Evolutionary conservation across 2,797 vertebrate genomes (phyloP).

Genomic region (Xenops minutus): DNA sequence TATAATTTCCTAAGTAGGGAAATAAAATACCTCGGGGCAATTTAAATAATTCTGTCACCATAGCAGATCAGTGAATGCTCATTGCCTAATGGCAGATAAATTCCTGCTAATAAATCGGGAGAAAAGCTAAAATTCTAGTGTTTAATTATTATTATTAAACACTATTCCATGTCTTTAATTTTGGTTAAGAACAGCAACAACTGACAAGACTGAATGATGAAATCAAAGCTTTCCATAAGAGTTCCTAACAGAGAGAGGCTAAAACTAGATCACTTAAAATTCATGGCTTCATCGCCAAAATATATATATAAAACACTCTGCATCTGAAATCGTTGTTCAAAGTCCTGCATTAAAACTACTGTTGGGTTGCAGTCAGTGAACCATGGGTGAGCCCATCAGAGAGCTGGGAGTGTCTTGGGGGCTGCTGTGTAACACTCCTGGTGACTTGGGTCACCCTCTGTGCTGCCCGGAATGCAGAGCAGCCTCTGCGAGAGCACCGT

Average conservation of each 20-base stretch:
- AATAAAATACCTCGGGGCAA: not conserved
- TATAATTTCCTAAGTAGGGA: not conserved
- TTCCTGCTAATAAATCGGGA: not conserved
- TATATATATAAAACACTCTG: not conserved
- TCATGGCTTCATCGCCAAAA: not conserved
- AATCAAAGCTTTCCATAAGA: not conserved
- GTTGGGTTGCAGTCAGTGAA: not conserved
- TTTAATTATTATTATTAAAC: not conserved
- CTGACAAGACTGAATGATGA: not conserved
- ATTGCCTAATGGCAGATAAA: not conserved
- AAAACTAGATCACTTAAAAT: not conserved
- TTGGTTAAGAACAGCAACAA: not conserved
- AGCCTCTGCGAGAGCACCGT: not conserved
- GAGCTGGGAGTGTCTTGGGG: not conserved
- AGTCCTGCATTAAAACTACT: not conserved
- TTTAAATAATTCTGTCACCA: not conserved
- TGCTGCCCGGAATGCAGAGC: not conserved
- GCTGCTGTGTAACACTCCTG: not conserved
- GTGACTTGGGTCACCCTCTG: not conserved
- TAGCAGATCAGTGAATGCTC: not conserved
- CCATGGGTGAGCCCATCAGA: not conserved
- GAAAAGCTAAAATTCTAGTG: not conserved
- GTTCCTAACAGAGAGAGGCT: not conserved
- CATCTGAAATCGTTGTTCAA: not conserved
- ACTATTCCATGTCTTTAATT: not conserved